Evolutionary conservation across 2,797 vertebrate species (phyloP).

Genomic region (Spinus pinus): DNA sequence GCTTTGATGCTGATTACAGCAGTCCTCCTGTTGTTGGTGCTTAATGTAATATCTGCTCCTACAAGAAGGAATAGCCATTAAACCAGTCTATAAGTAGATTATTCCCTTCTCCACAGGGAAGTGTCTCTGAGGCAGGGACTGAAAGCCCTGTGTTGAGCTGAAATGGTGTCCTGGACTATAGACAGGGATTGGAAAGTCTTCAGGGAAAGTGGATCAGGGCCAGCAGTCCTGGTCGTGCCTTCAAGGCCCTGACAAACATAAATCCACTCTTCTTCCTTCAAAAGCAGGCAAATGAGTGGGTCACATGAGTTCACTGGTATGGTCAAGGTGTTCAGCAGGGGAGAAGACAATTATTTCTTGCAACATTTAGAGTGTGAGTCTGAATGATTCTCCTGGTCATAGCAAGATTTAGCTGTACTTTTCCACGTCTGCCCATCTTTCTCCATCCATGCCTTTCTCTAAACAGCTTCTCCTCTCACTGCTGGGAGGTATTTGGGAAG

Average conservation of each 20-base stretch:
- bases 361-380: background rate
- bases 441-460: background rate
- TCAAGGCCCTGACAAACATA: background rate
- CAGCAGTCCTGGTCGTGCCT: background rate
- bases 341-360: background rate
- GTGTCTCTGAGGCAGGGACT: background rate
- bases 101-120: background rate
- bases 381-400: background rate
- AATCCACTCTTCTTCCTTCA: background rate
- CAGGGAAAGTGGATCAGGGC: background rate
- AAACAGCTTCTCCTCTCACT: background rate
- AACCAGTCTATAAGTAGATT: background rate
- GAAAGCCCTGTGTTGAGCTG: background rate
- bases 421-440: background rate
- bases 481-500: background rate
- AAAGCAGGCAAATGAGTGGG: background rate
- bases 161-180: background rate
- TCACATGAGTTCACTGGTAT: background rate
- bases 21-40: background rate
- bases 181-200: background rate
- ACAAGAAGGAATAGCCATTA: background rate
- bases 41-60: background rate
- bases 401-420: background rate
- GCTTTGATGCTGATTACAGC: background rate
- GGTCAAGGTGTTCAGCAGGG: background rate